Base-by-base conservation (phyloP, 35 echinoderm and acorn worm genomes). In the Eucidaris tribuloides region DNA sequence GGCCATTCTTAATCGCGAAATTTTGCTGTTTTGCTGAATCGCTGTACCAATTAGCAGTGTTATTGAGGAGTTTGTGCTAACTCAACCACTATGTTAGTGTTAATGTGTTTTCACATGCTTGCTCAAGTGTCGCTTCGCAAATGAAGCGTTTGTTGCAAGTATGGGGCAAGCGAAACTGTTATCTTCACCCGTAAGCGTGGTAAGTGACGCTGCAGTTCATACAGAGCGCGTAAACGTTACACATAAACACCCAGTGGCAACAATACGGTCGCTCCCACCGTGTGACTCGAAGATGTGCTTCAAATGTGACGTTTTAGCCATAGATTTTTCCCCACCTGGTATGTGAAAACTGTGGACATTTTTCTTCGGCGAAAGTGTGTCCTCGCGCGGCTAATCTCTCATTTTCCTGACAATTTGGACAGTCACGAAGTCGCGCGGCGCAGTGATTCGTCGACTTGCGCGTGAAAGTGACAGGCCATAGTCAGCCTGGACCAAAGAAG, bases 61-160 rank as follows among this genome's bases (percentile, higher is more conserved):
- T 19, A 29, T 86, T 24, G 15, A 29, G 28, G 38, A 48, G 27
- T 42, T 81, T 28, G n/a, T 30, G 30, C 76, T 71, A 28, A 45
- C 77, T 11, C 27, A 66, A 11, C 45, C 65, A 45, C 79, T 79
- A 30, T 56, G 57, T 5, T 42, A 58, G 54, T 92, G 85, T 13
- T 59, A 77, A 58, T 99, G 96, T 14, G 96, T 99, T 85, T 99
- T 99, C 14, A 99, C 90, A 78, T 99, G 96, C 65, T 99, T 99
- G 49, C 96, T 99, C 3, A 99, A 84, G 65, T 99, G 79, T 99
- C 96, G 79, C 96, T 99, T 0, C 96, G 77, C 96, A n/a, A n/a
- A 99, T 99, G 58, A 99, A 99, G 35, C 96, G 78, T 76, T 99
- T 99, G 84, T 99, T 99, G 65, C 96, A 99, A 9, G 91, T 92